Conservation (phyloP, 2,113 vertebrate species). For the Brienomyrus brachyistius region DNA sequence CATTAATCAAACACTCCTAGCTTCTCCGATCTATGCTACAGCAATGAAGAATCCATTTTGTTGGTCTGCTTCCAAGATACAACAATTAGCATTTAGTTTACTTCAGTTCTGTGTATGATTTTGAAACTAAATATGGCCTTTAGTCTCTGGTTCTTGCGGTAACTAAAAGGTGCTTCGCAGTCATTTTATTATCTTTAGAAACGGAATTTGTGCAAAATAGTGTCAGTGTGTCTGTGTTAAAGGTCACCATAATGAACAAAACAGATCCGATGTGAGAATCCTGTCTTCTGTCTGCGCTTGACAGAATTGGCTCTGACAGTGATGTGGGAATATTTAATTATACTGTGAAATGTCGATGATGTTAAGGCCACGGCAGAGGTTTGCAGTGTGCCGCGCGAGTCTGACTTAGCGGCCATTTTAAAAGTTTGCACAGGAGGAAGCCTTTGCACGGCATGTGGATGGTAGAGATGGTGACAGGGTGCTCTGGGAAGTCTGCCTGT, state of each 20-base stretch:
- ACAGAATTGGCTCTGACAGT: background rate
- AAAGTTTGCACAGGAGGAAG: background rate
- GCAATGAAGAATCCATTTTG: background rate
- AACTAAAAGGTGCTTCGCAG: background rate
- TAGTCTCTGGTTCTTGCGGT: background rate
- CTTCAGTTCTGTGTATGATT: background rate
- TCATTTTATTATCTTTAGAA: background rate
- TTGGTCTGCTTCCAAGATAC: background rate
- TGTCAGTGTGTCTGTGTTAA: background rate
- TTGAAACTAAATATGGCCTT: background rate
- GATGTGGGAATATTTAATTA: slow-evolving; percentile 16
- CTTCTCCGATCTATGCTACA: background rate
- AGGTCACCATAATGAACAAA: background rate
- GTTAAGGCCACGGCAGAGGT: background rate
- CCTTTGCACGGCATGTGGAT: background rate
- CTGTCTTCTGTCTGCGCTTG: background rate
- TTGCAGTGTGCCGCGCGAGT: background rate
- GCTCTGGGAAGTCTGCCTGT: background rate
- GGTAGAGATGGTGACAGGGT: background rate
- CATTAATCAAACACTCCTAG: background rate
- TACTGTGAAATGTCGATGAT: background rate
- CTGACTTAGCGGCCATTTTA: background rate
- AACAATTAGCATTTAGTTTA: background rate
- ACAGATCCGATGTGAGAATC: background rate
- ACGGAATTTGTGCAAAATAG: background rate